Evolutionary conservation across 2,888 invertebrate species (phyloP).

Genomic region (Stenolophus ochropezus): DNA sequence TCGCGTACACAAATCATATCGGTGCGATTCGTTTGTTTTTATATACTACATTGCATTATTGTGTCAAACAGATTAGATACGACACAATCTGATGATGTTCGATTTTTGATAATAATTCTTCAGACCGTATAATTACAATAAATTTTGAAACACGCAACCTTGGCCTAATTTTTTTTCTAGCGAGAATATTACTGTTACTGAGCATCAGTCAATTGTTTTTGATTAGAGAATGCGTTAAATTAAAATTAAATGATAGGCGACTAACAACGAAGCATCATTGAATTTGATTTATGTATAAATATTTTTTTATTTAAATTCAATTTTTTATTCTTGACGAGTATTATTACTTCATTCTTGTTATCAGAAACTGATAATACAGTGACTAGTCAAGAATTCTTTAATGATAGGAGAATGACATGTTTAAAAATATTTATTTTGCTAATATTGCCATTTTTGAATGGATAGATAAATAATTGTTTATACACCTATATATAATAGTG

Average conservation of each 20-base stretch:
- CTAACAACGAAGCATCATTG: background rate
- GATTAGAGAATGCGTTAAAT: conserved; percentile 26
- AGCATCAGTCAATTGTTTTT: conserved; percentile 48
- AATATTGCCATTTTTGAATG: too few relatives aligned
- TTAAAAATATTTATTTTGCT: too few relatives aligned
- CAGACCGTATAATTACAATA: background rate
- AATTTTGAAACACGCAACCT: conserved; percentile 31
- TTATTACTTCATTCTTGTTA: background rate
- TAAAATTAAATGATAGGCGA: background rate
- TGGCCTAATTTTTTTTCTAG: conserved; percentile 50
- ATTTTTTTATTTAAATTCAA: background rate
- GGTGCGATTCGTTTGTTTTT: background rate
- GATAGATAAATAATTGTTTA: too few relatives aligned
- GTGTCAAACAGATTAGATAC: background rate
- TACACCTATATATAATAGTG: too few relatives aligned
- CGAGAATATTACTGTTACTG: conserved; percentile 20
- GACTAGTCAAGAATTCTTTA: too few relatives aligned
- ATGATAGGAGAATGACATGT: too few relatives aligned
- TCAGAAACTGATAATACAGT: background rate
- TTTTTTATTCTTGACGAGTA: background rate
- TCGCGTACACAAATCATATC: background rate
- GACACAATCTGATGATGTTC: background rate
- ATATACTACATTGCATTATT: background rate
- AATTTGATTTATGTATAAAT: background rate
- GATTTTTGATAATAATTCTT: background rate